A percentile compares a stretch with the other conserved stretches of the same genome.
phyloP scores from a whole-genome alignment of 2,113 vertebrate species.

The Colius striatus region DNA sequence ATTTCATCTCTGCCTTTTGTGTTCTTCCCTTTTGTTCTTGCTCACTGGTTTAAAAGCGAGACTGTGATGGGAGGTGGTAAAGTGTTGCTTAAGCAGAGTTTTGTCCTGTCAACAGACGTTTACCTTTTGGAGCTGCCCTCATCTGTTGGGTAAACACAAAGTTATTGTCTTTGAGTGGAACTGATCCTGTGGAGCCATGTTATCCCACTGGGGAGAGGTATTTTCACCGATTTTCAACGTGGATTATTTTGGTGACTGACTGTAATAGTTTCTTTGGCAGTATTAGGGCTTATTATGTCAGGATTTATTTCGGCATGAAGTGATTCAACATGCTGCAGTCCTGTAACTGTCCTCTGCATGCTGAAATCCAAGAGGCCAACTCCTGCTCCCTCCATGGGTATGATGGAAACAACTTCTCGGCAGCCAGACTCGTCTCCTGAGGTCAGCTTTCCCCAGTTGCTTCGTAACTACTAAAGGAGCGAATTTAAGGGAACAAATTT shows the following conservation, averaged over 20 bases:
- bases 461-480: neutral
- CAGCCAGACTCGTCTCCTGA: neutral
- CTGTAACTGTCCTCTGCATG: neutral
- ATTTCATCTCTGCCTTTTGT: conserved; percentile 20
- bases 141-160: conserved; percentile 24
- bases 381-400: neutral
- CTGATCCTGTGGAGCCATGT: conserved; percentile 42
- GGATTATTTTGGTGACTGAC: conserved; percentile 60
- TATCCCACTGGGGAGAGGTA: conserved; percentile 30
- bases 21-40: neutral
- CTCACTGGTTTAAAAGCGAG: neutral
- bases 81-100: neutral
- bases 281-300: conserved; percentile 67
- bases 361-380: neutral
- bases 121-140: conserved; percentile 35
- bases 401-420: neutral
- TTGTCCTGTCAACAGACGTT: neutral
- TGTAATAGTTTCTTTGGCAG: conserved; percentile 60
- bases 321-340: conserved; percentile 6
- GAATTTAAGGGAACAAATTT: neutral
- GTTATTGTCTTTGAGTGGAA: conserved; percentile 32
- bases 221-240: conserved; percentile 30
- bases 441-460: neutral
- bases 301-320: conserved; percentile 53
- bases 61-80: neutral